Evolutionary conservation across 2,113 vertebrate species (phyloP).

Genomic region (Phrynosoma blainvillii): DNA sequence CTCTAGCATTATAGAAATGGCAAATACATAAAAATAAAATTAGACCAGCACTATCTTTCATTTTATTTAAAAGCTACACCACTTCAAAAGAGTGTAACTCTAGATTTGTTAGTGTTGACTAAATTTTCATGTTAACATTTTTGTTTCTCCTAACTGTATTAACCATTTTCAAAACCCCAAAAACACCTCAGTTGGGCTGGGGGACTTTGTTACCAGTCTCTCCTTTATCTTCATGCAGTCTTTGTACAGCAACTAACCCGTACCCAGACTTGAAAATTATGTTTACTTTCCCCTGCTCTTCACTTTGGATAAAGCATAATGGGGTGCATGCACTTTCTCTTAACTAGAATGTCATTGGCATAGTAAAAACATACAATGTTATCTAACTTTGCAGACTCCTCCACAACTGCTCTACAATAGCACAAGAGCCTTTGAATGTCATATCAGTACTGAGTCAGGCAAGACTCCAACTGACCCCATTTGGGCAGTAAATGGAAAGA

Average conservation of each 20-base stretch:
- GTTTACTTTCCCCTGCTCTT: not conserved
- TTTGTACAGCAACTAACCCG: not conserved
- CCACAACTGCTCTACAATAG: not conserved
- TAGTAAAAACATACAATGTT: conserved; percentile 38
- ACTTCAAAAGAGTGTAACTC: not conserved
- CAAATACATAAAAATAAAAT: not conserved
- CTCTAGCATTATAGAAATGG: conserved; percentile 20
- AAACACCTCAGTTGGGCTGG: not conserved
- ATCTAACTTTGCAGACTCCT: conserved; percentile 28
- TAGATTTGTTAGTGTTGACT: not conserved
- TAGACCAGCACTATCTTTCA: not conserved
- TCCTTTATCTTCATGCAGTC: conserved; percentile 18
- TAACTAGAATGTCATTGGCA: conserved; percentile 3
- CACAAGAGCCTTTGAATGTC: conserved; percentile 23
- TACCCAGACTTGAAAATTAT: not conserved
- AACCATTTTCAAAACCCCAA: not conserved
- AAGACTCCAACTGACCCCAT: conserved; percentile 42
- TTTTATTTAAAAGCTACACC: conserved; percentile 1
- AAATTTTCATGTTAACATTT: not conserved
- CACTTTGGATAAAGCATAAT: not conserved
- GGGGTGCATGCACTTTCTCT: conserved; percentile 26
- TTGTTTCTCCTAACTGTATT: not conserved
- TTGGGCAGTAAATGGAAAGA: conserved; percentile 41
- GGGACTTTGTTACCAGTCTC: not conserved
- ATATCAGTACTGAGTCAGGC: conserved; percentile 55